These are phyloP conservation scores for Ceriagrion tenellum DNA, from an alignment of 2,888 invertebrate genomes.

Conservation along the genomic window DNA sequence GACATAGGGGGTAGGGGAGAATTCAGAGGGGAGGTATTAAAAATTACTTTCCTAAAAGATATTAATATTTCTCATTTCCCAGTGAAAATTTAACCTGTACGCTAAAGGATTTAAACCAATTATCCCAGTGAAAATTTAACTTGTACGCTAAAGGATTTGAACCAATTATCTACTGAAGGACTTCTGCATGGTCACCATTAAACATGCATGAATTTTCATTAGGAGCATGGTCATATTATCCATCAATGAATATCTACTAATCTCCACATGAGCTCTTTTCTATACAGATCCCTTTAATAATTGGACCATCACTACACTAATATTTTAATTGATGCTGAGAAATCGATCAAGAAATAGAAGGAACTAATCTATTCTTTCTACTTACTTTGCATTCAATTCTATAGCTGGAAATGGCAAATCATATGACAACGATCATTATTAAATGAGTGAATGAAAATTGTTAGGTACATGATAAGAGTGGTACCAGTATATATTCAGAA, in stretches of 20 bases:
- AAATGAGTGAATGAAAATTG: conserved; percentile 19
- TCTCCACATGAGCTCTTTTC: conserved; percentile 14
- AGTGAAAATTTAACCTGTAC: not conserved
- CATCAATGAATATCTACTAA: not conserved
- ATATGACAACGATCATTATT: conserved; percentile 40
- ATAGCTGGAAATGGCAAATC: conserved; percentile 43
- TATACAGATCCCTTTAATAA: not conserved
- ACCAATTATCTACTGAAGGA: not conserved
- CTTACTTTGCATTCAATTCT: conserved; percentile 58
- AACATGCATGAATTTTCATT: not conserved
- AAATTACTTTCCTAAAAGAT: not conserved
- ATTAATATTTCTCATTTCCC: not conserved
- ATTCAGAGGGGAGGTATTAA: not conserved
- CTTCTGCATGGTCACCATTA: not conserved
- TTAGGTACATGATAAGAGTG: not conserved
- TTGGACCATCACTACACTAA: conserved; percentile 36
- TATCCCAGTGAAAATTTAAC: not conserved
- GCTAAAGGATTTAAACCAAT: not conserved
- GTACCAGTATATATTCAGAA: conserved; percentile 8
- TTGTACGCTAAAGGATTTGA: not conserved
- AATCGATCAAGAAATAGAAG: not conserved
- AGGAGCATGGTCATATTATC: not conserved
- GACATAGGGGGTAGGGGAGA: too few species aligned
- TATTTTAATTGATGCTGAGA: not conserved
- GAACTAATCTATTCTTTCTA: conserved; percentile 60